Base-by-base conservation (phyloP, 2,888 invertebrate genomes). In the Ochropleura plecta region DNA sequence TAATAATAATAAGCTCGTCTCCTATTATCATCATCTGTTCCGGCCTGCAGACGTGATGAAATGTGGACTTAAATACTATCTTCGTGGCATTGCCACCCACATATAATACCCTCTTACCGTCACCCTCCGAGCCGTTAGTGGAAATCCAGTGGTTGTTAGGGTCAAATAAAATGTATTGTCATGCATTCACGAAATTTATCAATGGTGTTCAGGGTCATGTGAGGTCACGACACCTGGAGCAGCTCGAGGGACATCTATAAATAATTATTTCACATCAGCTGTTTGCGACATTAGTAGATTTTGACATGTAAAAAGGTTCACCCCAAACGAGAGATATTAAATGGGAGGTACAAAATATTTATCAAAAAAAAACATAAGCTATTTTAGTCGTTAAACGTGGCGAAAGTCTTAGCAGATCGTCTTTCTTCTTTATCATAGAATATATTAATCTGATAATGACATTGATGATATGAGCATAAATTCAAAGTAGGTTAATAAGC, bases 151-250 rank as follows among this genome's bases (percentile, higher is more conserved):
- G 30, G 14, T 30, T 30, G 60, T 73, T 14, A n/a, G 40, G 55
- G 16, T 16, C 9, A 64, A 49, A 64, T 59, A 30, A 64, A 46
- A 55, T 74, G 49, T 64, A 59, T 64, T 44, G 62, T 73, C 10
- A 10, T 49, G 49, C 9, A 42, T 62, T 9, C 4, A 20, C 9
- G 16, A 30, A 16, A 16, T 44, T 65, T 65, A 65, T 59, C 57
- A 51, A 42, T 16, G 30, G 40, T 18, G 8, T 18, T 14, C 62
- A 62, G 76, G 42, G 42, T n/a, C 62, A n/a, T 30, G 16, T 48
- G n/a, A 40, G 40, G 53, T 14, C 18, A 12, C 51, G 51, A 48
- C 40, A 74, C 46, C 46, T 40, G 20, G 75, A n/a, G 40, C 10
- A 10, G 6, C 5, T 10, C 12, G 8, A 16, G 20, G n/a, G 42